Base-by-base conservation (phyloP, 2,888 invertebrate genomes). In the Hedychridium roseum region DNA sequence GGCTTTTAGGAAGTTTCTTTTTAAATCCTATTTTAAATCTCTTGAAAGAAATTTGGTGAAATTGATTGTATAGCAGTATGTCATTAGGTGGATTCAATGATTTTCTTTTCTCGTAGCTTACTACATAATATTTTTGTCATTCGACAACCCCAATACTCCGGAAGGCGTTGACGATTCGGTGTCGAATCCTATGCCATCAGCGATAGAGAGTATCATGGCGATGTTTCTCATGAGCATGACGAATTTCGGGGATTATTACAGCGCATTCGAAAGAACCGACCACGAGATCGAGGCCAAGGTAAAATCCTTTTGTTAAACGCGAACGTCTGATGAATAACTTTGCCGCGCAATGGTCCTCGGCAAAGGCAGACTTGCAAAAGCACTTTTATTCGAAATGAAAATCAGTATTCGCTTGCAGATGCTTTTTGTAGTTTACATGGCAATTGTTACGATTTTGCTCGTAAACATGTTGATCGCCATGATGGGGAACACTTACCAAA, bases 401-500 rank as follows among this genome's bases (percentile, higher is more conserved):
- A 30, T n/a, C 23, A 23, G 5, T 23, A 9, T 34, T 30, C 18
- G 15, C 7, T 79, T 79, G 4, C 81, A 91, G 90, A 82, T 91
- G 11, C 82, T 97, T 9, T 98, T 98, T 80, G 91, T 97, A n/a
- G 83, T 97, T 23, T 99, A 95, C 81, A 98, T 98, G 95, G 92
- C 91, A 45, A 91, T 97, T 75, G 98, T 97, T 14, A 94, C 95
- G 0, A 90, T 98, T 50, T 82, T 98, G 21, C 82, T 98, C 47
- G 94, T 98, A 39, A 98, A 98, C 84, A 95, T 98, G 94, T 83
- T 98, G 80, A 98, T 98, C 71, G 97, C 97, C 56, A 98, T 98
- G 97, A 98, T 98, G 98, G 98, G 97, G 0, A 97, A 97, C 79
- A 98, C 98, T 2, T 99, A 98, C 77, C 95, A 96, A 79, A 94